These are phyloP conservation scores for Dasysyrphus tricinctus DNA, from an alignment of 2,888 invertebrate species.

Conservation along the genomic window DNA sequence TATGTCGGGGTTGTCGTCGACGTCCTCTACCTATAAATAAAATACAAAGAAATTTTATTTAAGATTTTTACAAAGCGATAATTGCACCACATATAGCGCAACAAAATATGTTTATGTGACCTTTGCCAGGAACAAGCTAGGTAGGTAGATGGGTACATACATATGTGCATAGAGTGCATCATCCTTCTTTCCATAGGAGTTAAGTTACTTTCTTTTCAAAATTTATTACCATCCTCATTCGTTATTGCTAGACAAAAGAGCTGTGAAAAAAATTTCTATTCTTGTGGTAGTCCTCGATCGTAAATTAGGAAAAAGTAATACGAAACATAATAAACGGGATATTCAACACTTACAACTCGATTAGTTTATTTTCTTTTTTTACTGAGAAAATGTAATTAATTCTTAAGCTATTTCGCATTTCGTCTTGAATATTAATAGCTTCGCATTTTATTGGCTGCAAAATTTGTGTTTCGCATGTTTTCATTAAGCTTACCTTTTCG, in stretches of 20 bases:
- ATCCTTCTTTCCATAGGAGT: slow-evolving; percentile 29
- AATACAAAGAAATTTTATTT: slow-evolving; percentile 65
- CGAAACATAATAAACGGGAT: slow-evolving; percentile 22
- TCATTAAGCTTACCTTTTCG: neutral
- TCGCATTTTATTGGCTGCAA: neutral
- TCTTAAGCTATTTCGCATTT: neutral
- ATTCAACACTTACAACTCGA: slow-evolving; percentile 33
- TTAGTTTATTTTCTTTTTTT: slow-evolving; percentile 33
- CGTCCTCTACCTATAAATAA: neutral
- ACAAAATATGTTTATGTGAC: slow-evolving; percentile 54
- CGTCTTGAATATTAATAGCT: neutral
- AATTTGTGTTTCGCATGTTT: neutral
- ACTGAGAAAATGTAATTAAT: neutral
- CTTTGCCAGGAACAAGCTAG: slow-evolving; percentile 18
- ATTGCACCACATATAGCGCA: slow-evolving; percentile 74
- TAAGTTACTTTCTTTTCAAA: slow-evolving; percentile 55
- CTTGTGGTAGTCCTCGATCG: slow-evolving; percentile 68
- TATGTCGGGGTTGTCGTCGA: neutral
- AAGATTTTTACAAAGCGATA: slow-evolving; percentile 73
- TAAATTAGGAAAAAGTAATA: slow-evolving; percentile 51
- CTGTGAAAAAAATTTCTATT: slow-evolving; percentile 68
- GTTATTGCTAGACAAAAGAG: slow-evolving; percentile 28
- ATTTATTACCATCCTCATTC: slow-evolving; percentile 56
- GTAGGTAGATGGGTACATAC: neutral
- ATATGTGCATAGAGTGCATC: neutral